Conservation (phyloP, 2,113 vertebrate genomes). For the Stercorarius parasiticus region DNA sequence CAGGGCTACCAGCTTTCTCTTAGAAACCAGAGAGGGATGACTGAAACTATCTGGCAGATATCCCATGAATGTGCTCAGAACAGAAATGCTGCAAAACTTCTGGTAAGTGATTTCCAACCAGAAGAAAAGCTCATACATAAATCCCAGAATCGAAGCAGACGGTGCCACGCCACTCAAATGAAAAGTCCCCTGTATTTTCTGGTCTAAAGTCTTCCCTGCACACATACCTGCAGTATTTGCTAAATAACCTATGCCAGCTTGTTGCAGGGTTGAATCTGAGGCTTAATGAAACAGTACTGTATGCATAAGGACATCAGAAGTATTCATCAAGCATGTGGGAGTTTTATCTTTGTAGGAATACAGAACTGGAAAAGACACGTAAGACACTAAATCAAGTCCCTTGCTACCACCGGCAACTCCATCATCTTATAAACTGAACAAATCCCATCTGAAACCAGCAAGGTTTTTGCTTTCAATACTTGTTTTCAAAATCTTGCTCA, state of each 20-base stretch:
- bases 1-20: neutral
- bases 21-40: neutral
- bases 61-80: neutral
- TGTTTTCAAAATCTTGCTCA: neutral
- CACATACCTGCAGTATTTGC: neutral
- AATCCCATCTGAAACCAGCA: neutral
- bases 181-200: neutral
- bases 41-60: neutral
- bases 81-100: slow-evolving; percentile 10
- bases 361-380: neutral
- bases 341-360: neutral
- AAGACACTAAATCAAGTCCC: neutral
- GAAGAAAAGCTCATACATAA: slow-evolving; percentile 22
- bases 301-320: neutral
- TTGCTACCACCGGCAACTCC: neutral
- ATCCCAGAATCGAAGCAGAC: neutral
- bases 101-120: neutral
- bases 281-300: neutral
- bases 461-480: neutral
- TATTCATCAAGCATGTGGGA: neutral
- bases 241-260: neutral
- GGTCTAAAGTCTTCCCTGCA: neutral
- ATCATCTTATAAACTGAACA: neutral
- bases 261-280: neutral
- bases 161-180: neutral